These are phyloP conservation scores for Listronotus bonariensis DNA, from an alignment of 1,140 invertebrate genomes.

Conservation along the genomic window DNA sequence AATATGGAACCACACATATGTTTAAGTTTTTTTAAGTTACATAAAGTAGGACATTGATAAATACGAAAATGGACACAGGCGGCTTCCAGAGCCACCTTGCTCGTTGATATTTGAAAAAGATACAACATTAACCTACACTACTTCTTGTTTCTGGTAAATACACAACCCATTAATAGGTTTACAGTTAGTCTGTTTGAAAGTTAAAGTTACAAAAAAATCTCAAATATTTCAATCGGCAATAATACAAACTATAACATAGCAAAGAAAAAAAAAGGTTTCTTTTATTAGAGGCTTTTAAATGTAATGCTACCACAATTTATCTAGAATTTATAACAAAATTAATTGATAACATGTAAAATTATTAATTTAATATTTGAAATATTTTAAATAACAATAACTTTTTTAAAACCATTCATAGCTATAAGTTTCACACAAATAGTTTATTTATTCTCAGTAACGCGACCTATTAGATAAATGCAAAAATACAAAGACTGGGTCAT, in stretches of 20 bases:
- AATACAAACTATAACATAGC: too few relatives aligned
- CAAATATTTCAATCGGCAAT: too few relatives aligned
- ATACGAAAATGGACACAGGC: slow-evolving; percentile 32
- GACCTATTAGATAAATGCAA: slow-evolving; percentile 42
- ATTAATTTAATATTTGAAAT: too few relatives aligned
- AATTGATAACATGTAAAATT: too few relatives aligned
- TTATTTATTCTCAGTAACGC: slow-evolving; percentile 6
- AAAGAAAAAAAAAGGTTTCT: too few relatives aligned
- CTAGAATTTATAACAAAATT: too few relatives aligned
- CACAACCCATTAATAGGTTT: neutral
- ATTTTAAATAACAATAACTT: too few relatives aligned
- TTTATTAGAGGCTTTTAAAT: too few relatives aligned
- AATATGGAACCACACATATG: slow-evolving; percentile 35
- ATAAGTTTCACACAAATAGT: neutral
- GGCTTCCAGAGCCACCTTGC: slow-evolving; percentile 10
- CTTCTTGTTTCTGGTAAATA: slow-evolving; percentile 8
- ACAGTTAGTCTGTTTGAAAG: too few relatives aligned
- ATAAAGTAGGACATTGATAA: slow-evolving; percentile 26
- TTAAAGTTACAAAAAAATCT: too few relatives aligned
- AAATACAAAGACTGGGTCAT: slow-evolving; percentile 49
- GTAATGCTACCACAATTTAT: too few relatives aligned
- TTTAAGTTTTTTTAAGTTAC: slow-evolving; percentile 31
- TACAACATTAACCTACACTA: slow-evolving; percentile 49
- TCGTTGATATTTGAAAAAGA: slow-evolving; percentile 54
- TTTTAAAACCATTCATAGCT: neutral